Evolutionary conservation across 1,140 invertebrate genomes (phyloP).

Genomic region (Drosophila arizonae): DNA sequence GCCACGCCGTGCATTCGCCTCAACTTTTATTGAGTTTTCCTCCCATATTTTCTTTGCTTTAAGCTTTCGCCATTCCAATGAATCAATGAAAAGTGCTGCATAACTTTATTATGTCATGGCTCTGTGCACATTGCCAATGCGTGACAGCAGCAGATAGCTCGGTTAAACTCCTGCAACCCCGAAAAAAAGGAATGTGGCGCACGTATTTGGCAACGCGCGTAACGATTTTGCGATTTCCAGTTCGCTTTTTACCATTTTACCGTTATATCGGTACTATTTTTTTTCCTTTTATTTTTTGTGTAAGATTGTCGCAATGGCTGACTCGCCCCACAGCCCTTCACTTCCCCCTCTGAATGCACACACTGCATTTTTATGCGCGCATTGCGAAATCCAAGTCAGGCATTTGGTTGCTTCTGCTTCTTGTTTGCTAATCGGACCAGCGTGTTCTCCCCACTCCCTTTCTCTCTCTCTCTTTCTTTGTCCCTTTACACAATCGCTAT

Average conservation of each 20-base stretch:
- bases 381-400: constrained; percentile 47
- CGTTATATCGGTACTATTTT: constrained; percentile 10
- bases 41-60: background rate
- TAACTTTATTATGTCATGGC: constrained; percentile 59
- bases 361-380: constrained; percentile 66
- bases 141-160: constrained; percentile 21
- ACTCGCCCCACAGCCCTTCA: background rate
- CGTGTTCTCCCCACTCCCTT: background rate
- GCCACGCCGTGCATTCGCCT: constrained; percentile 25
- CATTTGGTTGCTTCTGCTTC: constrained; percentile 38
- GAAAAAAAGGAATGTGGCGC: constrained; percentile 36
- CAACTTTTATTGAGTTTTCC: constrained; percentile 45
- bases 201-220: constrained; percentile 53
- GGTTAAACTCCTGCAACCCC: background rate
- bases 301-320: constrained; percentile 32
- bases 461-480: background rate
- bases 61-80: constrained; percentile 32
- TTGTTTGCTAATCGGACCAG: constrained; percentile 65
- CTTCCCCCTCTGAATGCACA: background rate
- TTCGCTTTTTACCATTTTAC: constrained; percentile 53
- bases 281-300: constrained; percentile 22
- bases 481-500: constrained; percentile 12
- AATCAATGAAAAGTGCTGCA: constrained; percentile 74
- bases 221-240: constrained; percentile 66
- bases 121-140: background rate